Base-by-base conservation (phyloP, 2,113 vertebrate genomes). In the Cyprinodon variegatus region DNA sequence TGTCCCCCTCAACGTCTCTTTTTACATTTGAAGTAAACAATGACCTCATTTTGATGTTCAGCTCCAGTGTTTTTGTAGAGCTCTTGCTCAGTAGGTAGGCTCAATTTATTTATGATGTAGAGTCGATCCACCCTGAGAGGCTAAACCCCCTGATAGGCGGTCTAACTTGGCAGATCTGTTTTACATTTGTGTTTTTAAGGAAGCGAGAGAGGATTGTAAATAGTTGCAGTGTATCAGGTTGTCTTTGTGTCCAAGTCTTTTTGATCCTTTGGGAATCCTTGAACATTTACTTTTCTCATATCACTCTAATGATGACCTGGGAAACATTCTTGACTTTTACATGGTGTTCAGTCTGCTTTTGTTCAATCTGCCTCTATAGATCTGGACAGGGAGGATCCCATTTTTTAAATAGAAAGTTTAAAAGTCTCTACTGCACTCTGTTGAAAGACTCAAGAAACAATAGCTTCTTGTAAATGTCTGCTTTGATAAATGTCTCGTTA, bases 241-340 rank as follows among this genome's bases (percentile, higher is more conserved):
- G 63, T 69, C 61, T 72, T 48, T 50, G 40, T 74, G 61, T 79
- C 59, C 53, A n/a, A 61, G 64, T 13, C 63, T 65, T n/a, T 41
- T 20, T 60, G 72, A 72, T 57, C 74, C 17, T 53, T 69, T 61
- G 66, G 29, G 38, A 67, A 40, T 74, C 78, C 83, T 83, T 85
- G 76, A 85, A 71, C 79, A 65, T 78, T 75, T 62, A 37, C 72
- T 72, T 65, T 29, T 57, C 48, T 53, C 15, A 53, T 53, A 6
- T 53, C 48, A 41, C 41, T 36, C 62, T 72, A 74, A 83, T 80
- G 74, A 78, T 37, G 61, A 22, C 66, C 63, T 29, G 57, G 38
- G 64, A 72, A 74, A 78, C 45, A 17, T 72, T 59, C 70, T 83
- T 50, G 37, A 65, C 73, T 48, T 76, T 67, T 53, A 46, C 69